These are phyloP conservation scores for Microcebus jonahi DNA, from an alignment of 2,113 vertebrate species.

Conservation along the genomic window DNA sequence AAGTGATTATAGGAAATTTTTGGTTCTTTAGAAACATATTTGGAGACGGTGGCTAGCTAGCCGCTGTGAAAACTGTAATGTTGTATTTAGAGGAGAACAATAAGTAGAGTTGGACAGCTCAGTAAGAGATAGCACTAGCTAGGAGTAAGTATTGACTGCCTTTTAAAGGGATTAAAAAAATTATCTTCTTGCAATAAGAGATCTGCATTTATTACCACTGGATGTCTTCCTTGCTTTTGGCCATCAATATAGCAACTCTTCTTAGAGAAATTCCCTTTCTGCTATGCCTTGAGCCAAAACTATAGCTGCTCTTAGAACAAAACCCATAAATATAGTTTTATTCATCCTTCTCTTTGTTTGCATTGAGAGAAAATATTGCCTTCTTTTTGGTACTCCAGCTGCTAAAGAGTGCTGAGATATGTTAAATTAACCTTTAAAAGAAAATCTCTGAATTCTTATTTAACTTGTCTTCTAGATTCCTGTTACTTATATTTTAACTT, in stretches of 20 bases:
- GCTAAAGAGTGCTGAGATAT: neutral
- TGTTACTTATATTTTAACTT: neutral
- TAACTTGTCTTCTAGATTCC: constrained; percentile 23
- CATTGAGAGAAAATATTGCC: neutral
- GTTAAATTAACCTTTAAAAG: neutral
- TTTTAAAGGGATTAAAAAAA: constrained; percentile 2
- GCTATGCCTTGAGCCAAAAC: constrained; percentile 17
- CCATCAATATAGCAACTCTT: neutral
- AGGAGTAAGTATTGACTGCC: neutral
- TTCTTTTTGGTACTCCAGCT: neutral
- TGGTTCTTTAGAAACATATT: constrained; percentile 29
- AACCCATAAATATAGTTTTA: neutral
- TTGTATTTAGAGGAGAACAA: neutral
- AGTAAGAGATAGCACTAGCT: neutral
- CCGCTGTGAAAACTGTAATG: neutral
- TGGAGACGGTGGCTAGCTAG: neutral
- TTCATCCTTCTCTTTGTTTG: constrained; percentile 13
- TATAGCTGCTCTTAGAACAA: neutral
- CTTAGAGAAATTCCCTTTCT: neutral
- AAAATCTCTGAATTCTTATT: constrained; percentile 2
- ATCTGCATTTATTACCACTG: neutral
- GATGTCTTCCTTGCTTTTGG: constrained; percentile 31
- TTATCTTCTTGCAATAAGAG: neutral
- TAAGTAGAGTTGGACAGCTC: neutral
- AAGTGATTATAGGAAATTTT: neutral